Base-by-base conservation (phyloP, 2,797 vertebrate genomes). In the Scolopax rusticola region DNA sequence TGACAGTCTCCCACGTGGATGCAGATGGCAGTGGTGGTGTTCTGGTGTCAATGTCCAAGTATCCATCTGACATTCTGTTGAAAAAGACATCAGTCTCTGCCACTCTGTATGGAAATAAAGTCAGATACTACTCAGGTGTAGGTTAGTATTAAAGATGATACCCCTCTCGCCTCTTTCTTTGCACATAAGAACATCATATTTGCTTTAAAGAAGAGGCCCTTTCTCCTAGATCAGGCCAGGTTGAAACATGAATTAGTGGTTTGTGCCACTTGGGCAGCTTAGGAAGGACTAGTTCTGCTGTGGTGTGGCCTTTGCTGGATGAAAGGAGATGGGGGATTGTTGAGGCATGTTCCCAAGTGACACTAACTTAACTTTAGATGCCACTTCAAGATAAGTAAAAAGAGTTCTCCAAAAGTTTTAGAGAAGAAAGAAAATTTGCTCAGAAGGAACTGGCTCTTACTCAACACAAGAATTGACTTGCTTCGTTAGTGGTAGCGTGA, bases 151-250 rank as follows among this genome's bases (percentile, higher is more conserved):
- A 27, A 61, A 82, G 61, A 30, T 12, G 1, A 20, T 30, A 25
- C 8, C 41, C 45, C 47, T 59, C 59, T 76, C 1, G 0, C 20
- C 36, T 54, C 16, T 82, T 43, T 30, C 21, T 21, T 8, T 51
- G 28, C 5, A 0, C 11, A 8, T n/a, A 48, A 74, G 67, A 80
- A n/a, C 38, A 57, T 12, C 0, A 0, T 24, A 36, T 25, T 89
- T n/a, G 32, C 75, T 68, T 67, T 53, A 13, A 40, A 40, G 70
- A 57, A 6, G 54, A 79, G 25, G 7, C 23, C 38, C 60, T 69
- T 93, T 79, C 51, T 91, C 38, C 41, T 23, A 2, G 57, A 20
- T 45, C 47, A 54, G 70, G n/a, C 53, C 33, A n/a, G 53, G 45
- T 12, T 87, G 67, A 48, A 71, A 50, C 41, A 48, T 32, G 48